Evolutionary conservation across 2,888 invertebrate genomes (phyloP).

Genomic region (Drosophila falleni): DNA sequence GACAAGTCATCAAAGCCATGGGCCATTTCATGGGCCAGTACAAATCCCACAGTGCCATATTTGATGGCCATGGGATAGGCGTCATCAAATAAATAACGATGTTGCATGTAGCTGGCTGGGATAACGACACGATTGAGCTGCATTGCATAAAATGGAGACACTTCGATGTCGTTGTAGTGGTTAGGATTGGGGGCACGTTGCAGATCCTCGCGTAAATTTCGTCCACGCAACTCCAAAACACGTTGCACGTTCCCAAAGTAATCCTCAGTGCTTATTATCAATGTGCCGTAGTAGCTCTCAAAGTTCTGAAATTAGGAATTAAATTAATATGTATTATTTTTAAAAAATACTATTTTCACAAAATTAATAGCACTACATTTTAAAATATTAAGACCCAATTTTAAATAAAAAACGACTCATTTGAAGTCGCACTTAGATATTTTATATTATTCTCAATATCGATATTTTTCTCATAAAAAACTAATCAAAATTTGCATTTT

Average conservation of each 20-base stretch:
- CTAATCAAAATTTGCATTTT: no score
- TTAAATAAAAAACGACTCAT: no score
- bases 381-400: no score
- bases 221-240: constrained; percentile 63
- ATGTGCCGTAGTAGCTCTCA: constrained; percentile 56
- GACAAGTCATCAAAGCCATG: constrained; percentile 81
- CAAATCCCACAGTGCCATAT: constrained; percentile 79
- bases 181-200: constrained; percentile 52
- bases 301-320: constrained; percentile 49
- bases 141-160: constrained; percentile 69
- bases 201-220: constrained; percentile 57
- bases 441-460: no score
- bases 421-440: no score
- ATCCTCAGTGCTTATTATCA: constrained; percentile 69
- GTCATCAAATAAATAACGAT: constrained; percentile 80
- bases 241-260: constrained; percentile 77
- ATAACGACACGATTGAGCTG: constrained; percentile 75
- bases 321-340: no score
- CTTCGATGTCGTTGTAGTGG: constrained; percentile 48
- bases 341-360: no score
- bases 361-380: no score
- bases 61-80: constrained; percentile 78
- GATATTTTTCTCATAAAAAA: no score
- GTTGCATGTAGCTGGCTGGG: constrained; percentile 76
- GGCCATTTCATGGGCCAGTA: constrained; percentile 80